Base-by-base conservation (phyloP, 2,113 vertebrate species). In the Periophthalmus modestus region DNA sequence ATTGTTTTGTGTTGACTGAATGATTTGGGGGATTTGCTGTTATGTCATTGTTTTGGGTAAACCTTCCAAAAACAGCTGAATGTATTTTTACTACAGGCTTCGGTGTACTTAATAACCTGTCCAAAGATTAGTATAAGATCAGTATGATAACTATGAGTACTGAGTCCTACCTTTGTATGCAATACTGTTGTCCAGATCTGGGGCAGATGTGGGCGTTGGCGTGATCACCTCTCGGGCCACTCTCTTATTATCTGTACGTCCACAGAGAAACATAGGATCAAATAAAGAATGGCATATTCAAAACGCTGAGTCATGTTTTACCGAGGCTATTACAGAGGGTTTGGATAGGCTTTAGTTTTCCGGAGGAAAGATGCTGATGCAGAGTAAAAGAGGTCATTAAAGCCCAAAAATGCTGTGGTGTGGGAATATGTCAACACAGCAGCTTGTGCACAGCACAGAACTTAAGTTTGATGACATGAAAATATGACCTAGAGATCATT, bases 91-190 rank as follows among this genome's bases (percentile, higher is more conserved):
- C 16, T n/a, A 55, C 28, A 34, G 16, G 28, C 34, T 7, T 14
- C 6, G 23, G 23, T 33, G 7, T 34, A 34, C 59, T 7, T 28
- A 62, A 34, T 33, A 57, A 57, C 19, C 5, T 34, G 59, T 5
- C 13, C n/a, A 61, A 7, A 5, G 57, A 28, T 11, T 4, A 11
- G 21, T 14, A 58, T 55, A 28, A 5, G 57, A 28, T 11, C 1
- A 11, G 21, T 14, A 58, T n/a, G n/a, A n/a, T 55, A 28, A 28
- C 24, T 24, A 28, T 61, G 12, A 36, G 11, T 24, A 24, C 15
- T 19, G 7, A 23, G 28, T 7, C 1, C 0, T 84, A 93, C 91
- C 92, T 89, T 91, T 93, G 79, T 93, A 93, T 34, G 87, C 91
- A 7, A 89, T 66, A 70, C 75, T 84, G 85, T 85, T 88, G 78